Percentiles rank a stretch among this genome's conserved stretches.
phyloP scores from a whole-genome alignment of 23 tunicate species.

The Botrylloides violaceus region DNA sequence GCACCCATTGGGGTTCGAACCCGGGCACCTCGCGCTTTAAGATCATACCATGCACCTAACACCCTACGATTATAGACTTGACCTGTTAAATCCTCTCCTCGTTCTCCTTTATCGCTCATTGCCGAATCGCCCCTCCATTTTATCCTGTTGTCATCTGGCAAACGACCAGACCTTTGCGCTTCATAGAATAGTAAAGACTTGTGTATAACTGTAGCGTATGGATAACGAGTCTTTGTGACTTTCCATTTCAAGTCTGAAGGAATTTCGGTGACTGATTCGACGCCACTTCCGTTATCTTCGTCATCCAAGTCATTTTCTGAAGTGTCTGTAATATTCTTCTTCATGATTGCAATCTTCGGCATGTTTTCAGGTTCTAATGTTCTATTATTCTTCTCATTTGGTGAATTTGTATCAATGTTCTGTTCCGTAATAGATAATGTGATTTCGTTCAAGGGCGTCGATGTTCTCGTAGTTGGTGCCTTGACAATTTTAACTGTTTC shows the following conservation, averaged over 20 bases:
- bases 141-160: slow-evolving; percentile 63
- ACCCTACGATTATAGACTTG: not conserved
- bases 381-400: too few species aligned
- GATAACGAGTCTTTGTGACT: slow-evolving; percentile 30
- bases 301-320: not conserved
- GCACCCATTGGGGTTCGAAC: too few species aligned
- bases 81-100: slow-evolving; percentile 80
- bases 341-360: too few species aligned
- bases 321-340: too few species aligned
- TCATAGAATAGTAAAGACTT: slow-evolving; percentile 80
- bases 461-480: too few species aligned
- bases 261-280: not conserved
- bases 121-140: slow-evolving; percentile 85
- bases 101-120: slow-evolving; percentile 44
- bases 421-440: too few species aligned
- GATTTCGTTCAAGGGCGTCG: too few species aligned
- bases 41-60: too few species aligned
- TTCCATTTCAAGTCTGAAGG: not conserved
- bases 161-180: slow-evolving; percentile 82
- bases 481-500: too few species aligned
- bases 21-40: too few species aligned
- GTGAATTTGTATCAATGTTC: too few species aligned
- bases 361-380: too few species aligned
- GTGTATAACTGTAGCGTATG: slow-evolving; percentile 52
- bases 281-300: slow-evolving; percentile 1